Evolutionary conservation across 37 sponge, comb jelly and placozoan genomes (phyloP).

Genomic region (Haliclona indistincta): DNA sequence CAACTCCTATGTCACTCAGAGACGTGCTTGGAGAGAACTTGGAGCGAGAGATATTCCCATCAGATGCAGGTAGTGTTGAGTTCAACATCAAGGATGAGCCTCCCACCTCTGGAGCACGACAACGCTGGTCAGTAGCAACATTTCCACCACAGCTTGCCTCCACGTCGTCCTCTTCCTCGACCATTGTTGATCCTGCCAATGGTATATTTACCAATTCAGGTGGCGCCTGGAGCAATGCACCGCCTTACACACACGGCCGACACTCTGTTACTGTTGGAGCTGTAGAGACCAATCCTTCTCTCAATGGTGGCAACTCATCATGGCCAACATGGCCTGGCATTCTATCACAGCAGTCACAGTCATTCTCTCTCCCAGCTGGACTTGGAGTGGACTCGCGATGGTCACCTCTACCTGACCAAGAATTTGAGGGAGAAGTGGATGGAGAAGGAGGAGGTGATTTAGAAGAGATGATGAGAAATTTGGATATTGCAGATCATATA

Average conservation of each 20-base stretch:
- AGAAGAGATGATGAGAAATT: constrained; percentile 50
- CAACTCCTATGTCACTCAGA: neutral
- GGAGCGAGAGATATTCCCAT: constrained; percentile 7
- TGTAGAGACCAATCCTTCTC: constrained; percentile 1
- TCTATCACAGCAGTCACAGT: neutral
- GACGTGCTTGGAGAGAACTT: constrained; percentile 1
- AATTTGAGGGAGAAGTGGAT: neutral
- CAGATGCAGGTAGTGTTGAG: neutral
- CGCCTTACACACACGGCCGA: too few relatives aligned
- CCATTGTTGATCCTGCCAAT: neutral
- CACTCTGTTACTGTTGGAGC: constrained; percentile 6
- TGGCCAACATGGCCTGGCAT: neutral
- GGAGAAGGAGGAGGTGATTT: constrained; percentile 10
- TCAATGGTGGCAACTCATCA: neutral
- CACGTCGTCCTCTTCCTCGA: neutral
- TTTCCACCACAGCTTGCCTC: neutral
- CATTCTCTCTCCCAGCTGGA: neutral
- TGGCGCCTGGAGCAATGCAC: neutral
- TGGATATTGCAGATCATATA: constrained; percentile 61
- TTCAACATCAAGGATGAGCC: neutral
- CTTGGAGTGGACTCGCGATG: neutral
- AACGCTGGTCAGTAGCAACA: neutral
- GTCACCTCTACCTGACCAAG: neutral
- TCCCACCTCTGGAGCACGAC: too few relatives aligned
- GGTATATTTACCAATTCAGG: neutral